Conservation (phyloP, 2,113 vertebrate genomes). For the Chionis minor region DNA sequence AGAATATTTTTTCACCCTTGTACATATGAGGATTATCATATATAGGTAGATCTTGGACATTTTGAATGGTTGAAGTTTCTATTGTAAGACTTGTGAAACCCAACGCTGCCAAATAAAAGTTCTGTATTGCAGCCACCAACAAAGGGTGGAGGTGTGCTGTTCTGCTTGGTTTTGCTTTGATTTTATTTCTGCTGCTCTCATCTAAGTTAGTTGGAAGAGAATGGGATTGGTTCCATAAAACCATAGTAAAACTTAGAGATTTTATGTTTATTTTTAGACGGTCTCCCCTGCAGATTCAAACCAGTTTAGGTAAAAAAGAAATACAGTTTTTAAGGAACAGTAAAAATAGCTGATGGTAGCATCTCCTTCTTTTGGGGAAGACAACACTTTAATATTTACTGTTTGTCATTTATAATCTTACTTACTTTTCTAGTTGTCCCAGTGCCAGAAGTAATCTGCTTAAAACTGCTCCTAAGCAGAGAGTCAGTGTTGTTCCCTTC, state of each 20-base stretch:
- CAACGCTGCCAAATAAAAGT: not conserved
- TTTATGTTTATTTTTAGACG: not conserved
- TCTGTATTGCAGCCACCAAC: not conserved
- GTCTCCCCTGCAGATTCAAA: not conserved
- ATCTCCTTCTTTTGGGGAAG: not conserved
- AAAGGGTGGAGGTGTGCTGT: not conserved
- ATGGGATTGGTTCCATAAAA: not conserved
- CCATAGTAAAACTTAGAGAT: not conserved
- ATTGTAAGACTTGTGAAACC: accelerated
- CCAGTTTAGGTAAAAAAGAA: not conserved
- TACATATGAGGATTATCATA: not conserved
- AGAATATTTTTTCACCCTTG: not conserved
- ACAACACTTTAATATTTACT: not conserved
- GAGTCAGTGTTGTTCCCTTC: not conserved
- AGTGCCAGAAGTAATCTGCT: not conserved
- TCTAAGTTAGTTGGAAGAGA: not conserved
- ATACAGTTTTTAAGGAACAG: not conserved
- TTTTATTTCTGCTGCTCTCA: not conserved
- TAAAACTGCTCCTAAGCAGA: not conserved
- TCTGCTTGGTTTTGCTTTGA: not conserved
- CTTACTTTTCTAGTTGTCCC: not conserved
- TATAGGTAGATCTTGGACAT: not conserved
- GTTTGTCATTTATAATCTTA: not conserved
- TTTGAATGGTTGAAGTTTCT: not conserved
- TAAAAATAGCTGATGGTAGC: not conserved